Conservation (phyloP, 1,140 invertebrate genomes). For the Orussus abietinus region DNA sequence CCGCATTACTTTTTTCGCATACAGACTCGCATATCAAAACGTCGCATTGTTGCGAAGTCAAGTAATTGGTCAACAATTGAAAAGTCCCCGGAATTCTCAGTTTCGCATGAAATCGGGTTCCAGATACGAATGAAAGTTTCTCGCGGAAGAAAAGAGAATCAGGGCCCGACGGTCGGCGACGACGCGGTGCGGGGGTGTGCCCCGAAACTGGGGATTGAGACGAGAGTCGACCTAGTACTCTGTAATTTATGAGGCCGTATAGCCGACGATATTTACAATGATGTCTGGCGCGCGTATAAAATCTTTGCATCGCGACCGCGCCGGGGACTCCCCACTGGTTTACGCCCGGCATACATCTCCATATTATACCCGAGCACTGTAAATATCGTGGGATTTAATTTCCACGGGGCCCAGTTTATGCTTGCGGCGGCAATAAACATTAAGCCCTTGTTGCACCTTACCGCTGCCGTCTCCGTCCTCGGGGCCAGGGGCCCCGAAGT, state of each 20-base stretch:
- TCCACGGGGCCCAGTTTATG: constrained; percentile 31
- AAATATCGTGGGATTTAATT: constrained; percentile 41
- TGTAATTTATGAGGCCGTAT: constrained; percentile 46
- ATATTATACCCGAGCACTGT: constrained; percentile 32
- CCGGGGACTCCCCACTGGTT: constrained; percentile 44
- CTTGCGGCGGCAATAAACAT: no score
- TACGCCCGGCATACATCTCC: constrained; percentile 39
- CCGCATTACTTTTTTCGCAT: no score
- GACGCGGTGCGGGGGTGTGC: constrained; percentile 6
- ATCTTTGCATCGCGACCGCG: constrained; percentile 34
- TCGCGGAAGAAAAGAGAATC: no score
- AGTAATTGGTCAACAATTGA: no score
- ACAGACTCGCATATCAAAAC: no score
- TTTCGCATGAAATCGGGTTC: no score
- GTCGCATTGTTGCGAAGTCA: no score
- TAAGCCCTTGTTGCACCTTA: no score
- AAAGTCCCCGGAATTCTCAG: no score
- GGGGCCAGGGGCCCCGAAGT: no score
- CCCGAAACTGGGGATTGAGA: constrained; percentile 32
- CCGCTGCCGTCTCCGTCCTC: no score
- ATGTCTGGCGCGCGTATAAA: constrained; percentile 43
- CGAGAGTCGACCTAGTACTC: constrained; percentile 27
- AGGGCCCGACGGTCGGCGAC: neutral
- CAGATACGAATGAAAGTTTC: no score
- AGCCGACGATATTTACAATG: constrained; percentile 48